Evolutionary conservation across 2,888 invertebrate species (phyloP), one percentile per base, ranked within the genome.

Genomic region (Diachrysia chrysitis): DNA sequence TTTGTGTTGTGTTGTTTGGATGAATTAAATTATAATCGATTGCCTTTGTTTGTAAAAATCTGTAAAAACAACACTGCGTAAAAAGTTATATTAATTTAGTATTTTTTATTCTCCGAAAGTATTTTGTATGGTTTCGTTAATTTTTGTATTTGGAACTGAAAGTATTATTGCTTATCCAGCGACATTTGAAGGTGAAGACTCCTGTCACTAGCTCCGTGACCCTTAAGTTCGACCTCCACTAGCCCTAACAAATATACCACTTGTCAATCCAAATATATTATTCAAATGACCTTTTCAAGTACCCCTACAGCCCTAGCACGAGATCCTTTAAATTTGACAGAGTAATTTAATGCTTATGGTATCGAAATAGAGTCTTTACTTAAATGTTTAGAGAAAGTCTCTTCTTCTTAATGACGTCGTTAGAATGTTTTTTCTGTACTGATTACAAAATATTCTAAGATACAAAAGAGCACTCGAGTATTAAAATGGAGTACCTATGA

Each of bases 261-360:
- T 37, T 42, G 42, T n/a, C 42, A 42, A 42, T 42, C 42, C 42
- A 42, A 42, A 42, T 42, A 42, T n/a, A 42, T 42, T n/a, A 42
- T 42, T n/a, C 42, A 16, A 42, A 42, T 42, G 42, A 42, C 42
- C 42, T 42, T 42, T 42, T 42, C 42, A n/a, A 42, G 42, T n/a
- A 42, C 42, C 42, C 42, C n/a, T 42, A 42, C n/a, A n/a, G 42
- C 42, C 42, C 42, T 42, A 42, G 42, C 42, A 42, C 42, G 1
- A 7, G n/a, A 42, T 42, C 42, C 42, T 6, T n/a, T n/a, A 16
- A 42, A 42, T 42, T n/a, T 42, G 7, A 42, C 42, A 42, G n/a
- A n/a, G 42, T 0, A 42, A 42, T n/a, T 1, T 42, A 42, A 5
- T 7, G 1, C 42, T 3, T 42, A n/a, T 5, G 0, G 4, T 4